Base-by-base conservation (phyloP, 2,797 vertebrate species). In the Sparus aurata region DNA sequence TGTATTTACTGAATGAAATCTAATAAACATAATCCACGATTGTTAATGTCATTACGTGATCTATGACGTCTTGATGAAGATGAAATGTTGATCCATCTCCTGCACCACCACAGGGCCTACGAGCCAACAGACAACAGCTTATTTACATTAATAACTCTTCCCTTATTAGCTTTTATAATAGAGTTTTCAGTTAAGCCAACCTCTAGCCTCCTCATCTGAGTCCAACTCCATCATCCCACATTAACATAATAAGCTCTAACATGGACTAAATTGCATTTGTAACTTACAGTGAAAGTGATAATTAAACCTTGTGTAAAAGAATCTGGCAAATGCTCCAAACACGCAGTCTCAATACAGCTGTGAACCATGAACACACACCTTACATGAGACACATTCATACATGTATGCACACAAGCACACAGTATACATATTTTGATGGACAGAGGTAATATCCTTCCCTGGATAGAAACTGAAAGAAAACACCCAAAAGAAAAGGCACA, bases 381-480 rank as follows among this genome's bases (percentile, higher is more conserved):
- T 25, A 34, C 50, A 73, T 22, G 34, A 49, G 1, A 69, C 41
- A 82, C 74, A 75, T 63, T 54, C 12, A 65, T 17, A 45, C 57
- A 69, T 34, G 45, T 63, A 78, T 62, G 65, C 60, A 73, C 59
- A 78, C 38, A 79, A 34, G 20, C 59, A 77, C n/a, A 73, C 18
- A 11, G 9, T 25, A n/a, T 59, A 41, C 27, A 27, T 65, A 61
- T 80, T 74, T 77, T 69, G 45, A 74, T 2, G 50, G 45, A 76
- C 25, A 73, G 41, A 73, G 61, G 57, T 74, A 91, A 94, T 94
- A 94, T 93, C 93, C 92, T 93, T 94, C 93, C 93, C 94, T 93
- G 90, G 91, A 90, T 73, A 69, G 43, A 83, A 61, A 84, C 38
- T 73, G 27, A 74, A 64, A 80, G 43, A 74, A 79, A 85, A 71